Evolutionary conservation across 1,140 invertebrate species (phyloP), one percentile per base, ranked within the genome.

Genomic region (Cydia pomonella): DNA sequence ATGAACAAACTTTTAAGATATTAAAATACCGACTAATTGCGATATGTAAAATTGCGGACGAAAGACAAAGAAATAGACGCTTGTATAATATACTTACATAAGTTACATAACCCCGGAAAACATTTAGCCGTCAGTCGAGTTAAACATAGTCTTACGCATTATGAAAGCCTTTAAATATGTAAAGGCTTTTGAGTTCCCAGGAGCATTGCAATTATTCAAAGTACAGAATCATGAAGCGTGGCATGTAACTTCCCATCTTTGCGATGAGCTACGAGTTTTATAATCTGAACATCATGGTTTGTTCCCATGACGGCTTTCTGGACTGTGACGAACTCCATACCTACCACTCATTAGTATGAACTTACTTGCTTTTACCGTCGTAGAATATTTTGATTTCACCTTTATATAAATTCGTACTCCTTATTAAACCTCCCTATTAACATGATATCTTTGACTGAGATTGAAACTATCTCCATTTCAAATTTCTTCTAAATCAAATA

Each of bases 301-400:
- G 77, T 90, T 92, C 88, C 90, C 90, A 90, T 90, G 88, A 92
- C 89, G 87, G 78, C 41, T 76, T 81, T 80, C 81, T 88, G 78
- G 82, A 87, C 83, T 91, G 88, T 89, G 85, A 92, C 87, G 82
- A 75, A 69, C 74, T 76, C 75, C 50, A 78, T 75, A 73, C 73
- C 72, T 74, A 79, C 62, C 38, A 77, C 77, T 75, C 73, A 77
- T 71, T 71, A 47, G 72, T 41, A 29, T 80, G 75, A 44, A 66
- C 77, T 78, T 27, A 66, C 50, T 75, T 77, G 72, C 77, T 76
- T 79, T 50, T 50, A 18, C 69, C 23, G 77, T 33, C 41, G 76
- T 73, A 76, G 72, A 75, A 12, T 1, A 12, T 23, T 9, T 21
- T 59, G 6, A 10, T 9, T 59, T 16, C 18, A 47, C 44, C 10